Conservation (phyloP, 2,797 vertebrate genomes). For the Diplodus puntazzo region DNA sequence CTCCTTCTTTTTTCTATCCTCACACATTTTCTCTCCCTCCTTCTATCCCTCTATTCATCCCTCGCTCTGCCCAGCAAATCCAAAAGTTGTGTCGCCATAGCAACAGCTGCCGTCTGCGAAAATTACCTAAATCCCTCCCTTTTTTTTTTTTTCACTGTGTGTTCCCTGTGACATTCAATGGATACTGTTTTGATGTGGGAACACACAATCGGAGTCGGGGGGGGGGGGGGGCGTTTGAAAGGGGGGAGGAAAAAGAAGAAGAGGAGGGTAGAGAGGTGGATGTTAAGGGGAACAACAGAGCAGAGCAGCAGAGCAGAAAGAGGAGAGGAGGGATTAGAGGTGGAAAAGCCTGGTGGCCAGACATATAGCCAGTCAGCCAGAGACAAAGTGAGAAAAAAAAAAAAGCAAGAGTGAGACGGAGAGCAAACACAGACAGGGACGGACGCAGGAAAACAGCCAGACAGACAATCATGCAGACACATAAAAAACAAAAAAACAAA, state of each 20-base stretch:
- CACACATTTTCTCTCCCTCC: conserved; percentile 51
- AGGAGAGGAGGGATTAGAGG: conserved; percentile 76
- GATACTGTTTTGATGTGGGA: conserved; percentile 66
- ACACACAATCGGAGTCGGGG: conserved; percentile 59
- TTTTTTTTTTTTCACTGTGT: conserved; percentile 53
- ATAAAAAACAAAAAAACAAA: conserved; percentile 41
- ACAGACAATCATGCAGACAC: conserved; percentile 48
- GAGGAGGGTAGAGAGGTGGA: conserved; percentile 36
- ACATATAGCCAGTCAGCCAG: conserved; percentile 58
- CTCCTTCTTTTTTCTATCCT: conserved; percentile 10
- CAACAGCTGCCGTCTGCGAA: conserved; percentile 86
- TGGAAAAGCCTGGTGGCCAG: conserved; percentile 76
- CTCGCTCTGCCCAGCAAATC: conserved; percentile 76
- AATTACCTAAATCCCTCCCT: conserved; percentile 84
- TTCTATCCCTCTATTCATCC: conserved; percentile 78
- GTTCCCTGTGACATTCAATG: conserved; percentile 72
- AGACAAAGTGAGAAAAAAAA: conserved; percentile 30
- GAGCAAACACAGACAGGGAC: conserved; percentile 60
- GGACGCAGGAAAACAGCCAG: conserved; percentile 45
- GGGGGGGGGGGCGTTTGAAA: not conserved
- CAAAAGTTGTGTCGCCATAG: conserved; percentile 88
- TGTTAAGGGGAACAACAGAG: conserved; percentile 30
- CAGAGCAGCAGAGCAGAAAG: conserved; percentile 68
- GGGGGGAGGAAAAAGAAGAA: not conserved
- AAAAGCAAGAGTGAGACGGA: conserved; percentile 35